Base-by-base conservation (phyloP, 2,797 vertebrate species). In the Taeniopygia guttata region DNA sequence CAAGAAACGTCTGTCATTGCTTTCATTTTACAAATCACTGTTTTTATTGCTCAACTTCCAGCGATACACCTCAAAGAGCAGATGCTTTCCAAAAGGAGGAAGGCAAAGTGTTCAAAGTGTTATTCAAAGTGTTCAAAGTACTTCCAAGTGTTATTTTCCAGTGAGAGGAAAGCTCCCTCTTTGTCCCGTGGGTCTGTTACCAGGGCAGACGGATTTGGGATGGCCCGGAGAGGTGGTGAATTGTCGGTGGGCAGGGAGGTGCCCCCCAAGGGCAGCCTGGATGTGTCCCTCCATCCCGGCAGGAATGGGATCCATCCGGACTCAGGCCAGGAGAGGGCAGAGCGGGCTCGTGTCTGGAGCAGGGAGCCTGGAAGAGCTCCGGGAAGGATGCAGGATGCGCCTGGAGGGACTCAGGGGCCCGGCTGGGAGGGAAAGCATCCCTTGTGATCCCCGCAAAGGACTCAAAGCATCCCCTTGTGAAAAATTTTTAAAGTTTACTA, bases 321-420 rank as follows among this genome's bases (percentile, higher is more conserved):
- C 1, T 6, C 68, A 72, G 82, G 43, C 96, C 94, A 96, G 95
- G 91, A 96, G 96, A 96, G 94, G 94, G 96, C 95, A 96, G 96
- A 92, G 93, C 3, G 17, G 73, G 16, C 87, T 54, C 23, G 90
- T 25, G 36, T 40, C 25, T 55, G 89, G 5, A 77, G 58, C 79
- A 15, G 23, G 43, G 11, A 19, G 6, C 16, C n/a, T 34, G 42
- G 52, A n/a, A 23, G 30, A 2, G 5, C 11, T 34, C 12, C 25
- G 56, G 56, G 34, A 26, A 8, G 64, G 5, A 10, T 8, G 19
- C 4, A 38, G 36, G 36, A 38, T 38, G 36, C 11, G 43, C 43
- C 52, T 7, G 29, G 16, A 3, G 6, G 55, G 51, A 49, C 1
- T 6, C 46, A 3, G 48, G 9, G 40, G n/a, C 4, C 29, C 0